Evolutionary conservation across 1,140 invertebrate genomes (phyloP).

Genomic region (Macrosteles quadrilineatus): DNA sequence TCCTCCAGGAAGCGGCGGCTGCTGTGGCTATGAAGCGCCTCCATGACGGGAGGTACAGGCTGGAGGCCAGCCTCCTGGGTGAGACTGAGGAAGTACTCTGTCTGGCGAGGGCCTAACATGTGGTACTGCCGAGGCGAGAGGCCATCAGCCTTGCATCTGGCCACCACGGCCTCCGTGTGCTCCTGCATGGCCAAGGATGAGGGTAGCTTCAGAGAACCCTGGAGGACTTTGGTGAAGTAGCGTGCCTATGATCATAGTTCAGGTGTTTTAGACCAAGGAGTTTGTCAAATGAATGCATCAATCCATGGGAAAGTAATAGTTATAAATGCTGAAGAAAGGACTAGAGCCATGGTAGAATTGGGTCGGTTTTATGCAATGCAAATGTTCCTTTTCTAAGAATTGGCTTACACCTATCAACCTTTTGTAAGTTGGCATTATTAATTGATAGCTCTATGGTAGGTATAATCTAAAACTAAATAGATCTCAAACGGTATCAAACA

Average conservation of each 20-base stretch:
- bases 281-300: neutral
- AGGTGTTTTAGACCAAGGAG: neutral
- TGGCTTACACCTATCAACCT: neutral
- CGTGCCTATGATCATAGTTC: neutral
- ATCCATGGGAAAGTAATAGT: neutral
- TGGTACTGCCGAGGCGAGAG: constrained; percentile 38
- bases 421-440: neutral
- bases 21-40: constrained; percentile 37
- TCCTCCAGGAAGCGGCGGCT: constrained; percentile 38
- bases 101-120: constrained; percentile 39
- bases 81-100: constrained; percentile 31
- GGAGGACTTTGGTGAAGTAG: neutral
- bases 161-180: constrained; percentile 35
- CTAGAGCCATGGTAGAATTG: too few relatives aligned
- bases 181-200: constrained; percentile 60
- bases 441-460: too few relatives aligned
- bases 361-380: too few relatives aligned
- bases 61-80: constrained; percentile 28
- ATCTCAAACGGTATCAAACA: too few relatives aligned
- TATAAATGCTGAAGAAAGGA: too few relatives aligned
- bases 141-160: too few relatives aligned
- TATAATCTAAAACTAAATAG: too few relatives aligned
- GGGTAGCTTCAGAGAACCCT: neutral
- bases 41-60: constrained; percentile 36
- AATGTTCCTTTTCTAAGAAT: neutral